phyloP scores from a whole-genome alignment of 2,113 vertebrate genomes.

The Phoxinus phoxinus region DNA sequence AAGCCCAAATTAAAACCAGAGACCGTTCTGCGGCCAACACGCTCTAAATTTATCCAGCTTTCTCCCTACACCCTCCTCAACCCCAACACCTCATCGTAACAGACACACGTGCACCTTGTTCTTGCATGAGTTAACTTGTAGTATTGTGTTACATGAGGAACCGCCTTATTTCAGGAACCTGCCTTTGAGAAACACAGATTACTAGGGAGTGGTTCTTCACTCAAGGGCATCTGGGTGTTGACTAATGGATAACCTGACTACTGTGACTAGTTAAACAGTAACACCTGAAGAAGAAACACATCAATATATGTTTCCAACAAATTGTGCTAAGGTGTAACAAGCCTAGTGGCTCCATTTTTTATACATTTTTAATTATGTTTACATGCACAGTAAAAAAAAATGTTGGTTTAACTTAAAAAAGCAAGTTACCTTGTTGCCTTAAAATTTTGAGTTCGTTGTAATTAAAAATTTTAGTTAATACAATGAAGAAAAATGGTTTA shows the following conservation, averaged over 20 bases:
- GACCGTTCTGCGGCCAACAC: constrained; percentile 36
- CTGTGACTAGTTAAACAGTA: constrained; percentile 55
- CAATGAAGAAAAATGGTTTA: too few relatives aligned
- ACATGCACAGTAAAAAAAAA: too few relatives aligned
- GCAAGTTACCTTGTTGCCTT: too few relatives aligned
- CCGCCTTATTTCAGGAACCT: constrained; percentile 15
- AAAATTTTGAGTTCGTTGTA: too few relatives aligned
- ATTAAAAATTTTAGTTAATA: too few relatives aligned
- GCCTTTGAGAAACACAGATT: constrained; percentile 24
- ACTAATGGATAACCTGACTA: constrained; percentile 51
- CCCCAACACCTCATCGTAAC: constrained; percentile 10
- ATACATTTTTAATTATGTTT: too few relatives aligned
- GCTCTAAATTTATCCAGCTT: constrained; percentile 59
- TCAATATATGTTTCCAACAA: constrained; percentile 52
- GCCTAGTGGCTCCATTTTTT: constrained; percentile 14
- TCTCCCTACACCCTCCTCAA: constrained; percentile 12
- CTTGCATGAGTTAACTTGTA: not conserved
- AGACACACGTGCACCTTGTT: constrained; percentile 25
- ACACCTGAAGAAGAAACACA: constrained; percentile 46
- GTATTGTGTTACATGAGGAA: not conserved
- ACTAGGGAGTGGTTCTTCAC: constrained; percentile 33
- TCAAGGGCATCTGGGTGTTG: constrained; percentile 39
- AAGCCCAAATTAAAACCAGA: constrained; percentile 49
- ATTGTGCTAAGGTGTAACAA: not conserved
- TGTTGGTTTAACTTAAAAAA: too few relatives aligned